A percentile compares a stretch with the other conserved stretches of the same genome.
Evolutionary conservation across 2,113 vertebrate species (phyloP).

Genomic region (Hymenochirus boettgeri): DNA sequence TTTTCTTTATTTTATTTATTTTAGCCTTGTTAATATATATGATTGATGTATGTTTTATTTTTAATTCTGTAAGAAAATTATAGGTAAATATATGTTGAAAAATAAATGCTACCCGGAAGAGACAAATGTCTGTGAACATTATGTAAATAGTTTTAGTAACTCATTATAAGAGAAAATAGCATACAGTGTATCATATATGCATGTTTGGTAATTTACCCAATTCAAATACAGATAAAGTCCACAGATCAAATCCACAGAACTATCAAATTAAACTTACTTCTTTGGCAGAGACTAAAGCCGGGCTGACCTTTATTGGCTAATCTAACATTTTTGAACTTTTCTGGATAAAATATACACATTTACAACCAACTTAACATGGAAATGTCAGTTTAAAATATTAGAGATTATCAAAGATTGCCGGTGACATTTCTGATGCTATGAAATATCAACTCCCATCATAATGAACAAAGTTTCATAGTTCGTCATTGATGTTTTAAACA

Average conservation of each 20-base stretch:
- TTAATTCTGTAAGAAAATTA: too few species aligned
- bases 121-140: too few species aligned
- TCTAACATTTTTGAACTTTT: conserved; percentile 37
- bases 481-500: conserved; percentile 21
- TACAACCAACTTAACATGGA: conserved; percentile 27
- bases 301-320: conserved; percentile 33
- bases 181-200: too few species aligned
- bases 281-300: neutral
- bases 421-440: conserved; percentile 37
- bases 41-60: too few species aligned
- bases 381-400: conserved; percentile 40
- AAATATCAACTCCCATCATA: conserved; percentile 29
- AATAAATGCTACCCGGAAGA: too few species aligned
- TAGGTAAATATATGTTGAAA: too few species aligned
- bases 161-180: too few species aligned
- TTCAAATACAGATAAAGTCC: neutral
- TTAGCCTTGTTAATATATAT: too few species aligned
- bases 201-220: too few species aligned
- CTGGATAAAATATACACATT: conserved; percentile 30
- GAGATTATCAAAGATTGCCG: conserved; percentile 29
- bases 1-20: too few species aligned
- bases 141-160: too few species aligned
- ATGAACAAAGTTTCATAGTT: conserved; percentile 20
- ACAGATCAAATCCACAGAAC: neutral
- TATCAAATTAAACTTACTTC: neutral